Evolutionary conservation across 2,888 invertebrate species (phyloP).

Genomic region (Pyrrhosoma nymphula): DNA sequence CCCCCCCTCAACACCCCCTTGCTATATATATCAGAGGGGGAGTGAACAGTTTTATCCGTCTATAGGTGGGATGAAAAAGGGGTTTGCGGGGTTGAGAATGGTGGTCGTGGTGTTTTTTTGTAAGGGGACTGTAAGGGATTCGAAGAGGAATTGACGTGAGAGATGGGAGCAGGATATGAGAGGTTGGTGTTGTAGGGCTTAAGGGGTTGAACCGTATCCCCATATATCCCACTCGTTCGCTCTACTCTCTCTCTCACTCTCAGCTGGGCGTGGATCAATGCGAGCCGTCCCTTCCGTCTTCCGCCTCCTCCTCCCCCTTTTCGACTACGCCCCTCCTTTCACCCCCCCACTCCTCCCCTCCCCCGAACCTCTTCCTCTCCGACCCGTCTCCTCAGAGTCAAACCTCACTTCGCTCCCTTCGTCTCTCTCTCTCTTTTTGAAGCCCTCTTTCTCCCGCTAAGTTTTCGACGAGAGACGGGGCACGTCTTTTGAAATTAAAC

Average conservation of each 20-base stretch:
- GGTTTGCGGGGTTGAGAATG: neutral
- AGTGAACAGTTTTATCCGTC: neutral
- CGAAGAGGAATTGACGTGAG: neutral
- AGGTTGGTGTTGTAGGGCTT: neutral
- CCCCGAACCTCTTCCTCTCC: too few relatives aligned
- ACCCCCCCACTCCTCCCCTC: neutral
- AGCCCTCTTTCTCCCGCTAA: neutral
- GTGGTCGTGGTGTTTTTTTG: neutral
- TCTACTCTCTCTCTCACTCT: neutral
- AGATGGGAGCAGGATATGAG: neutral
- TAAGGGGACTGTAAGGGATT: neutral
- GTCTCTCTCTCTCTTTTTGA: neutral
- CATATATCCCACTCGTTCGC: neutral
- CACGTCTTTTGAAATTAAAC: neutral
- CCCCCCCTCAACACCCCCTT: neutral
- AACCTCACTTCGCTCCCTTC: neutral
- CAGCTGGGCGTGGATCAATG: slow-evolving; percentile 38
- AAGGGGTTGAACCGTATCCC: neutral
- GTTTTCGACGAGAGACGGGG: neutral
- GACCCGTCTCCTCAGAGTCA: neutral
- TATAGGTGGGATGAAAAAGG: neutral
- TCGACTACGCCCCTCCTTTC: too few relatives aligned
- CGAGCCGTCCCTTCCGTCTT: neutral
- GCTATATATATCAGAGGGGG: too few relatives aligned
- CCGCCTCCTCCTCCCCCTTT: neutral